Base-by-base conservation (phyloP, 2,113 vertebrate species). In the Plotosus lineatus region DNA sequence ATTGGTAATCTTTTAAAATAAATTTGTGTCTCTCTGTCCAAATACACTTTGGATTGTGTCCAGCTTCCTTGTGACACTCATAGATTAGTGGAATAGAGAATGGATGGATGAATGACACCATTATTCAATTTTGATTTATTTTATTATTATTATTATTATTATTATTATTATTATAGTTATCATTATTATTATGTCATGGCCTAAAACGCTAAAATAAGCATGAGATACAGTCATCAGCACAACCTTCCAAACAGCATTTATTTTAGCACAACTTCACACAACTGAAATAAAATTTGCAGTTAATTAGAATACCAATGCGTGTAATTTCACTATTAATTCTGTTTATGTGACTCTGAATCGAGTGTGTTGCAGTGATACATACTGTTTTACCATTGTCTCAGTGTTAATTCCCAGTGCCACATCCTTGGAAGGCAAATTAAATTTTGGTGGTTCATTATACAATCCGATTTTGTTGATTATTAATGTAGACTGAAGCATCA, bases 381-480 rank as follows among this genome's bases (percentile, higher is more conserved):
- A 40, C n/a, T n/a, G n/a, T n/a, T n/a, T 23, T 38, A 38, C 55
- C 23, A 38, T 23, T 48, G 42, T 19, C 40, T 63, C 17, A 48
- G 6, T 36, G 8, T 23, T n/a, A 68, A 40, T n/a, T 68, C 63
- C 38, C 38, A 23, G 63, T 68, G 38, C 38, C 63, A 40, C 36
- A 6, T n/a, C 17, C 26, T 60, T 77, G 8, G 8, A 77, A 77
- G 75, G 12, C 19, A 77, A 63, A 63, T 63, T 48, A 23, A 23
- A 63, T 50, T 63, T 77, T 63, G 8, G 48, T 63, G 14, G 23
- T 26, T 76, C 4, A 38, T 60, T 44, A 77, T 26, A 61, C 61
- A 76, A 80, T 84, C 21, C 73, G 60, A 42, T 23, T 77, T 40
- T 7, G 42, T 56, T 14, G 26, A 73, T 78, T 46, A 81, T 84